Evolutionary conservation across 2,113 vertebrate species (phyloP), one percentile per base, ranked within the genome.

Genomic region (Mustela nigripes): DNA sequence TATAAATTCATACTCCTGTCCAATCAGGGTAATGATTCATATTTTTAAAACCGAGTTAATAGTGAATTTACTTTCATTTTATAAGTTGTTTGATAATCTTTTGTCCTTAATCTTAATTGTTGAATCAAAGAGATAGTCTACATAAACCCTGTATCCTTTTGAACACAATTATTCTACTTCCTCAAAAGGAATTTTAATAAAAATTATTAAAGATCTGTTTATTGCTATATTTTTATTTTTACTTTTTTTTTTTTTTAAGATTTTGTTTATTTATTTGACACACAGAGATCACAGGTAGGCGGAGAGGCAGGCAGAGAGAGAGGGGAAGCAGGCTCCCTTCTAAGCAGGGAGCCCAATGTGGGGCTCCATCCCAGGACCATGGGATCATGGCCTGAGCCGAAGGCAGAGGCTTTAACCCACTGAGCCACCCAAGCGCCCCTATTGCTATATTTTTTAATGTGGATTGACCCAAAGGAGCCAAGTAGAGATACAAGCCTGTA

Each of bases 161-260:
- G 26, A 81, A 92, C 85, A 69, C 0, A 94, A 36, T 78, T 83
- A 60, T 73, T 90, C 21, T 56, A 53, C 50, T 81, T 74, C 24
- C 56, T 76, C 33, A 74, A 80, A 94, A 36, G 12, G 31, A 81
- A 93, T 89, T 91, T 91, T 88, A 83, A 80, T 42, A 28, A 92
- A 74, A 94, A 67, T 19, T 18, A 45, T 45, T 90, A 65, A 79
- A 94, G 24, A 26, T 36, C 11, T 67, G 12, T 36, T 16, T 24
- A 65, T 24, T 39, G 2, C 36, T 65, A 22, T 15, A 24, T 69
- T 73, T 16, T 90, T 31, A 93, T 48, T 48, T 48, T 48, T 48
- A 48, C 45, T 48, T 48, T 48, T 48, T 42, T 42, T 42, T 42
- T 42, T 42, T 48, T 48, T 48, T 11, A 11, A 48, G 45, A 48